Conservation (phyloP, 2,888 invertebrate genomes). For the Lacanobia oleracea region DNA sequence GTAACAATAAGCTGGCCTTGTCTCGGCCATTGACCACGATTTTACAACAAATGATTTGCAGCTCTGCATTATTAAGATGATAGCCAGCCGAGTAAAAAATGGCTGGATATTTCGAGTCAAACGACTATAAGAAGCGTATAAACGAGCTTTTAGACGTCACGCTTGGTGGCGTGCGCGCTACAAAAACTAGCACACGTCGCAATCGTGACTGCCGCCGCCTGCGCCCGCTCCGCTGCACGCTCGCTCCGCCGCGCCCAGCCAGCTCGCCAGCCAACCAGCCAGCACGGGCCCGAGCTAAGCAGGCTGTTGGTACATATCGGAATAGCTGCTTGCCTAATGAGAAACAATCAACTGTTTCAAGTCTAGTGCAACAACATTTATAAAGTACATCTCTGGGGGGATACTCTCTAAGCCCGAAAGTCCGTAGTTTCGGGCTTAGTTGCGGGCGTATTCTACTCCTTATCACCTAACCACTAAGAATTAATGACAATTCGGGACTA, state of each 20-base stretch:
- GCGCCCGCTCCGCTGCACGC: slow-evolving; percentile 63
- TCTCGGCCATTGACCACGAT: slow-evolving; percentile 79
- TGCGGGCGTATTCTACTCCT: too few species aligned
- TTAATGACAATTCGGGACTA: too few species aligned
- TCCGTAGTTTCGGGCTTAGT: too few species aligned
- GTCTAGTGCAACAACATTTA: not conserved
- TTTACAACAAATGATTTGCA: slow-evolving; percentile 80
- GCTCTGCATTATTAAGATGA: slow-evolving; percentile 81
- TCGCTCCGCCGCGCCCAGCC: slow-evolving; percentile 26
- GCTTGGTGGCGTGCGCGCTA: slow-evolving; percentile 79
- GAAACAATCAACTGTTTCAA: slow-evolving; percentile 1
- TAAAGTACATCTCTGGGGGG: not conserved
- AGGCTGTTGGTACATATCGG: slow-evolving; percentile 60
- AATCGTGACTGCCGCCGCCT: slow-evolving; percentile 75
- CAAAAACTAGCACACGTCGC: slow-evolving; percentile 84
- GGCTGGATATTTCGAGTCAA: slow-evolving; percentile 78
- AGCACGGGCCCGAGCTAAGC: slow-evolving; percentile 9
- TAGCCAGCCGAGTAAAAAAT: slow-evolving; percentile 77
- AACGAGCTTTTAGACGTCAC: slow-evolving; percentile 89
- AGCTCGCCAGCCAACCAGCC: slow-evolving; percentile 17
- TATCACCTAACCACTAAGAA: too few species aligned
- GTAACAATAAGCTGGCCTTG: slow-evolving; percentile 80
- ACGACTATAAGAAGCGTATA: slow-evolving; percentile 85
- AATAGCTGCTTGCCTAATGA: slow-evolving; percentile 10
- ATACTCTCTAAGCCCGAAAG: too few species aligned